Evolutionary conservation across 2,888 invertebrate species (phyloP), one percentile per base, ranked within the genome.

Genomic region (Cepaea hortensis): DNA sequence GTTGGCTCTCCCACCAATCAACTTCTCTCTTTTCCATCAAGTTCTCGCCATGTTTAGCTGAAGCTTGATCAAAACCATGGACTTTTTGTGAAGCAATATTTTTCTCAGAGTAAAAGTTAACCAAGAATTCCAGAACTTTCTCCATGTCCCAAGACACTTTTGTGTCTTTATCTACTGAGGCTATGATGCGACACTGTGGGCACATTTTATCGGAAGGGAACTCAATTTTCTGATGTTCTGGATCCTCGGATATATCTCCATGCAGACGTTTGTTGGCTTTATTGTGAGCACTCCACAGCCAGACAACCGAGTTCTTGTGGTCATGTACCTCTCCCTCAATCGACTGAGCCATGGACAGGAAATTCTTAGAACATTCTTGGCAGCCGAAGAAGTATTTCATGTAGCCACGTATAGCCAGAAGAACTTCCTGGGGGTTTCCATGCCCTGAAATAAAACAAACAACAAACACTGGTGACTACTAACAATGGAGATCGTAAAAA

Each of bases 231-330:
- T 97, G 98, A 94, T 96, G 96, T 85, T 96, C 94, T 0, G 98
- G 98, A 95, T 99, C 99, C 95, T 99, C 98, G 1, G 98, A 91
- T 35, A 91, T n/a, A 94, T 98, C 98, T 0, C 97, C 97, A 48
- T 97, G 96, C 55, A 99, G 95, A 90, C 99, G 96, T 89, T 96
- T 95, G 94, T 99, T 99, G 0, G 98, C 99, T 76, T 88, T 88
- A 94, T 99, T 99, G 94, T 99, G 99, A 0, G 97, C 97, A 91
- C 96, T 96, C 99, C 99, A 99, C 50, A 99, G 95, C 98, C 98
- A 99, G 73, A 98, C 94, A 0, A 98, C 96, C 46, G 95, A 96
- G 88, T 97, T 97, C 86, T 97, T 96, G 90, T 96, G 96, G 84
- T 96, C 96, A 23, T 95, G 95, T 0, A 97, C 96, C 91, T 96